Percentiles rank a stretch among this genome's conserved stretches.
Evolutionary conservation across 2,113 vertebrate genomes (phyloP).

Genomic region (Zingel zingel): DNA sequence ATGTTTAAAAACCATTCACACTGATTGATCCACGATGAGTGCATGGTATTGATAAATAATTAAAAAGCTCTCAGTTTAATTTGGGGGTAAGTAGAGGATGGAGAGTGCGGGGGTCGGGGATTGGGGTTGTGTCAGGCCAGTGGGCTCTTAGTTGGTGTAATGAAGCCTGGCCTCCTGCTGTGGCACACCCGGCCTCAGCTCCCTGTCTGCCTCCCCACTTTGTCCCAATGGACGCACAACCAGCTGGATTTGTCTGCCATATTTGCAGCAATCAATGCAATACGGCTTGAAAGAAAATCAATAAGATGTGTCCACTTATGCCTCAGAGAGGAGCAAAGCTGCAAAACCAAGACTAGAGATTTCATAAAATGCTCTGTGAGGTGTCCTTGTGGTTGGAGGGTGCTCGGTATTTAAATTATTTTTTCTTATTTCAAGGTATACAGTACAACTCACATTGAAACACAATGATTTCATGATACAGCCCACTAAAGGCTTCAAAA

Average conservation of each 20-base stretch:
- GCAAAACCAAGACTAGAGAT: conserved; percentile 88
- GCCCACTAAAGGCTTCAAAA: background rate
- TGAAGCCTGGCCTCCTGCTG: conserved; percentile 87
- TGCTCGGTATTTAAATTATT: conserved; percentile 84
- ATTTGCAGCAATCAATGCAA: conserved; percentile 94
- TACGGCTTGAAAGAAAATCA: conserved; percentile 98
- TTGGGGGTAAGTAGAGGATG: conserved; percentile 83
- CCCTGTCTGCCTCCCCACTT: conserved; percentile 84
- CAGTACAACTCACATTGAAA: conserved; percentile 57
- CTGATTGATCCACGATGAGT: conserved; percentile 85
- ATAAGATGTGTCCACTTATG: conserved; percentile 97
- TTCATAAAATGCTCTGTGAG: conserved; percentile 88
- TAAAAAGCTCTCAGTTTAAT: conserved; percentile 89
- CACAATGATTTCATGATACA: conserved; percentile 27
- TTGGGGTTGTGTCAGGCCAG: conserved; percentile 83
- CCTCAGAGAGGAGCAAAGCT: conserved; percentile 89
- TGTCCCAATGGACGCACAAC: conserved; percentile 88
- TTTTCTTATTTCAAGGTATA: conserved; percentile 57
- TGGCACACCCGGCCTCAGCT: conserved; percentile 83
- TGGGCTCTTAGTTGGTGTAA: conserved; percentile 87
- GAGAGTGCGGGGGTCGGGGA: conserved; percentile 76
- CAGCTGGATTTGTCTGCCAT: conserved; percentile 93
- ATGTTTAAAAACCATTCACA: conserved; percentile 87
- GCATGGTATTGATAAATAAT: conserved; percentile 93
- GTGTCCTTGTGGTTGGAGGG: conserved; percentile 74